Evolutionary conservation across 2,888 invertebrate genomes (phyloP), one percentile per base, ranked within the genome.

Genomic region (Acleris literana): DNA sequence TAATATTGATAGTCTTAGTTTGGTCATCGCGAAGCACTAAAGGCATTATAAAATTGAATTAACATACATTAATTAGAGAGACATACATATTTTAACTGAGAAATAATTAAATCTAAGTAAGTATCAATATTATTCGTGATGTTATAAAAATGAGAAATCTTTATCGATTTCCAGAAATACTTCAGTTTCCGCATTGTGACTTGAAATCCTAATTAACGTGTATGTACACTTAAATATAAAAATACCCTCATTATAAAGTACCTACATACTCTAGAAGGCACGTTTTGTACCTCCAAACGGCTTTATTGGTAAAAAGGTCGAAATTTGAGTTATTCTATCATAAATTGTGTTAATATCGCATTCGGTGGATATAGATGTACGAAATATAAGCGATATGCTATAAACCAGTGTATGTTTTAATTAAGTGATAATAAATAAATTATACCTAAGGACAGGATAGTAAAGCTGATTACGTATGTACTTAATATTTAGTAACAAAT

Each of bases 211-310:
- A 72, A 69, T 68, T 68, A 72, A 63, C 74, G 76, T 58, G 68
- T 90, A 89, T 87, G 72, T 86, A 87, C 89, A 88, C 74, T 81
- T 80, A 77, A 75, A 80, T 83, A 81, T 70, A 68, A 83, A 83
- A 84, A 82, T 88, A 90, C 88, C 90, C 90, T 90, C 87, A 89
- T 86, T 76, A 78, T 76, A 76, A 82, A 83, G 83, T 84, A 85
- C n/a, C n/a, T n/a, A n/a, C 71, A 75, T 79, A 81, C 65, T 64
- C 75, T 85, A 86, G 79, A 91, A 92, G 91, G 90, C 90, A 91
- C 90, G 80, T 71, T 76, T 82, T 82, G 91, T 92, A 90, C 91
- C 91, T 87, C 73, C 77, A 84, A 88, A 85, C 87, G 77, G 77
- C 69, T 75, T 65, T 74, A 39, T 39, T 13, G 68, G 63, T 69